Conservation (phyloP, 2,113 vertebrate species). For the Phasianus colchicus region DNA sequence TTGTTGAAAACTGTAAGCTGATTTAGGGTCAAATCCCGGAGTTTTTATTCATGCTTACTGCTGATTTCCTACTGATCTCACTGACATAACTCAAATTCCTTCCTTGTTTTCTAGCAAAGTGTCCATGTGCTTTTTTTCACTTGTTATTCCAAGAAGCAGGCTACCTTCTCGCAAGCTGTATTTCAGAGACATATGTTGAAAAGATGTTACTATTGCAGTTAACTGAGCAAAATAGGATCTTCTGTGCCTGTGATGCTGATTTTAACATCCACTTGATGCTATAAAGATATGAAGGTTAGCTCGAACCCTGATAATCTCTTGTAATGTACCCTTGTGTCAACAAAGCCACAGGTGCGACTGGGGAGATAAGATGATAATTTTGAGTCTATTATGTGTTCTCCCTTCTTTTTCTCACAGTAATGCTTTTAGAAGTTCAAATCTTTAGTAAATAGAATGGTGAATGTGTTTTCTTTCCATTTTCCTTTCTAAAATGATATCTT, state of each 20-base stretch:
- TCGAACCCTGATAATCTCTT: slow-evolving; percentile 17
- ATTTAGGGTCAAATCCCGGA: slow-evolving; percentile 39
- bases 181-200: neutral
- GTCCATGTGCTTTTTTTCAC: neutral
- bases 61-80: slow-evolving; percentile 23
- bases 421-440: slow-evolving; percentile 29
- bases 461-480: slow-evolving; percentile 26
- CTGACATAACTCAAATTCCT: neutral
- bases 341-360: slow-evolving; percentile 21
- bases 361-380: slow-evolving; percentile 32
- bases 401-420: slow-evolving; percentile 2
- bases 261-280: slow-evolving; percentile 30
- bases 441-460: neutral
- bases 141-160: slow-evolving; percentile 2
- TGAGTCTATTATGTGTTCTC: slow-evolving; percentile 1
- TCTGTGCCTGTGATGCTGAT: neutral
- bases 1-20: slow-evolving; percentile 31
- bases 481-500: neutral
- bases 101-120: neutral
- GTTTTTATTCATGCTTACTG: slow-evolving; percentile 9
- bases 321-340: slow-evolving; percentile 20
- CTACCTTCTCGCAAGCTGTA: neutral
- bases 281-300: slow-evolving; percentile 1
- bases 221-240: slow-evolving; percentile 10
- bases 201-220: slow-evolving; percentile 22